Base-by-base conservation (phyloP, 2,113 vertebrate genomes). In the Onychostoma macrolepis region DNA sequence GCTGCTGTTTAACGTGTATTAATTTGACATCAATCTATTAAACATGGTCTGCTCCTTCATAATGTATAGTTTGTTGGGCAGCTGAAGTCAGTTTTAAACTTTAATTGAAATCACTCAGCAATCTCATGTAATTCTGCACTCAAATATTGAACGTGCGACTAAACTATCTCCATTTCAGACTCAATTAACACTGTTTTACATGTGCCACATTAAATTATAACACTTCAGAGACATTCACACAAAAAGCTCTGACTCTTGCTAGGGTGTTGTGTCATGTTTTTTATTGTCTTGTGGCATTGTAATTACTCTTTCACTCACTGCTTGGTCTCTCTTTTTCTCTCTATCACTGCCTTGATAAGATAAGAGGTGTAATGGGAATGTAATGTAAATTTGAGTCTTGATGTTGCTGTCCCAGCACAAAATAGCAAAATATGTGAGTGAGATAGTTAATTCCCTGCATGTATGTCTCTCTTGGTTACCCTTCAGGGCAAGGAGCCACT, bases 401-500 rank as follows among this genome's bases (percentile, higher is more conserved):
- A 61, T 61, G 30, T 38, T 61, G 30, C 36, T 56, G 5, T 67
- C 4, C n/a, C 38, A 48, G n/a, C n/a, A 21, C 50, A 21, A 69
- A 72, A 38, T 5, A 80, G 45, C 28, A n/a, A 1, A 45, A 63
- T 24, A 75, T 28, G 28, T 5, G 11, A 28, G 5, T 50, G 17
- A 33, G 53, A 75, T 50, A 87, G 43, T 48, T 17, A 30, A 13
- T 36, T 26, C 33, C 0, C 41, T 75, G 4, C 1, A 6, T 82
- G 53, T 67, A 45, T 86, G 15, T 85, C 75, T 77, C 74, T 85
- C 24, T 56, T 36, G 41, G 69, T 30, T 53, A 30, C 33, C 80
- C 80, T 91, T 72, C 95, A 99, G 98, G 91, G 97, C 96, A 4
- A 94, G 94, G 92, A 96, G 95, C 89, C 95, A 95, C 91, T 94